Evolutionary conservation across 2,113 vertebrate genomes (phyloP).

Genomic region (Opisthocomus hoazin): DNA sequence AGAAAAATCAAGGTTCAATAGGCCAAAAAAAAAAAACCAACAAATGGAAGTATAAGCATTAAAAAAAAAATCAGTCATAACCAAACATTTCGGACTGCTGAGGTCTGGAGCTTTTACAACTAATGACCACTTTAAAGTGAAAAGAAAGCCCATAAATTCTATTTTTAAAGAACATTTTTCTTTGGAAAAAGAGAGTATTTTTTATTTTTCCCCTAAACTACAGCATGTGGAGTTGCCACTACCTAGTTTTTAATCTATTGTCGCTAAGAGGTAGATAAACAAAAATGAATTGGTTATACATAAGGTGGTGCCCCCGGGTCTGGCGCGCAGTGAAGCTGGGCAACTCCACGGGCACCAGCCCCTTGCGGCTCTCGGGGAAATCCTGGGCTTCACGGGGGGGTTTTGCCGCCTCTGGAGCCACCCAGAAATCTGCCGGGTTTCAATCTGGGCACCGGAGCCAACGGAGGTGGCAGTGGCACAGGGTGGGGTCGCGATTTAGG

Average conservation of each 20-base stretch:
- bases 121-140: neutral
- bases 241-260: constrained; percentile 79
- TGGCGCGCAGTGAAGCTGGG: neutral
- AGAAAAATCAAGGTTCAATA: neutral
- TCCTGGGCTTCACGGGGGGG: neutral
- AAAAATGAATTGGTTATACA: constrained; percentile 66
- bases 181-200: constrained; percentile 80
- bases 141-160: constrained; percentile 31
- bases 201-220: constrained; percentile 80
- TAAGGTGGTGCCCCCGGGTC: neutral
- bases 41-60: neutral
- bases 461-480: neutral
- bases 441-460: neutral
- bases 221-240: constrained; percentile 85
- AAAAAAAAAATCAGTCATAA: neutral
- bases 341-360: neutral
- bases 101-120: constrained; percentile 18
- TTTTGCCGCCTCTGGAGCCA: neutral
- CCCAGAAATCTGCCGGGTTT: neutral
- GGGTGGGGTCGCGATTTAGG: neutral
- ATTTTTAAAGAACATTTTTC: constrained; percentile 70
- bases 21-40: neutral
- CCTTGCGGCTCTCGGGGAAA: fast-evolving
- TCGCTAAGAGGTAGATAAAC: constrained; percentile 96
- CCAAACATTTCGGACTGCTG: neutral